A percentile compares a stretch with the other conserved stretches of the same genome.
These are phyloP conservation scores for Nerophis ophidion DNA, from an alignment of 2,113 vertebrate species.

Conservation along the genomic window DNA sequence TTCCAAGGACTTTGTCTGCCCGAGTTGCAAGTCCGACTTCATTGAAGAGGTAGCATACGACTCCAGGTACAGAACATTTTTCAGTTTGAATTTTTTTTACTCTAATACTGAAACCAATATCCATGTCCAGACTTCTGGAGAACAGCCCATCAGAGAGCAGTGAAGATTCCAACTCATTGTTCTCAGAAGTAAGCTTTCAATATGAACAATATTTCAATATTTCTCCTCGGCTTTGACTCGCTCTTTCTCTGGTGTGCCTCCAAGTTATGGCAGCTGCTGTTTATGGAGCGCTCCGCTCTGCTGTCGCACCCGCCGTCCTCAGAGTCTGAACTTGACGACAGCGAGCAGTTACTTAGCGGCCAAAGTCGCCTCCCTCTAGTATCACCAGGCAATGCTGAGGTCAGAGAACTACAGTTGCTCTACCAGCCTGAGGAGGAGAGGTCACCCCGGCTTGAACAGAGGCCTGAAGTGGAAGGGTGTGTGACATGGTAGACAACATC, in stretches of 20 bases:
- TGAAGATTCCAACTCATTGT: constrained; percentile 74
- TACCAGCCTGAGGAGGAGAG: constrained; percentile 67
- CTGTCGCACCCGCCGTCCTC: constrained; percentile 70
- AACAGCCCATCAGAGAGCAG: constrained; percentile 50
- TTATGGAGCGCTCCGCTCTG: constrained; percentile 69
- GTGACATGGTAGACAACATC: constrained; percentile 42
- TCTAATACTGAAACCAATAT: background rate
- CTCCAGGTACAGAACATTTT: constrained; percentile 73
- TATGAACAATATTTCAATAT: constrained; percentile 10
- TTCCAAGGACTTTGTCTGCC: constrained; percentile 81
- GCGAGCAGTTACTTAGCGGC: constrained; percentile 35
- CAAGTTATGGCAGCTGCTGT: constrained; percentile 85
- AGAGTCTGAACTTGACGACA: constrained; percentile 22
- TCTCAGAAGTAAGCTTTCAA: constrained; percentile 77
- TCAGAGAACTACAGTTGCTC: constrained; percentile 67
- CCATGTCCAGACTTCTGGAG: constrained; percentile 76
- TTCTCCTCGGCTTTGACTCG: constrained; percentile 15
- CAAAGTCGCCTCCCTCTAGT: constrained; percentile 20
- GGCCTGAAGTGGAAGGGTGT: constrained; percentile 84
- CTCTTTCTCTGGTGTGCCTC: constrained; percentile 31
- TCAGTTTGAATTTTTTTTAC: background rate
- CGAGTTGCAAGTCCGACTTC: constrained; percentile 84
- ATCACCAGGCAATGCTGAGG: constrained; percentile 43
- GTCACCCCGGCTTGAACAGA: constrained; percentile 72
- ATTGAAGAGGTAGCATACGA: constrained; percentile 86